phyloP scores from a whole-genome alignment of 2,113 vertebrate genomes.

The Sturnus vulgaris region DNA sequence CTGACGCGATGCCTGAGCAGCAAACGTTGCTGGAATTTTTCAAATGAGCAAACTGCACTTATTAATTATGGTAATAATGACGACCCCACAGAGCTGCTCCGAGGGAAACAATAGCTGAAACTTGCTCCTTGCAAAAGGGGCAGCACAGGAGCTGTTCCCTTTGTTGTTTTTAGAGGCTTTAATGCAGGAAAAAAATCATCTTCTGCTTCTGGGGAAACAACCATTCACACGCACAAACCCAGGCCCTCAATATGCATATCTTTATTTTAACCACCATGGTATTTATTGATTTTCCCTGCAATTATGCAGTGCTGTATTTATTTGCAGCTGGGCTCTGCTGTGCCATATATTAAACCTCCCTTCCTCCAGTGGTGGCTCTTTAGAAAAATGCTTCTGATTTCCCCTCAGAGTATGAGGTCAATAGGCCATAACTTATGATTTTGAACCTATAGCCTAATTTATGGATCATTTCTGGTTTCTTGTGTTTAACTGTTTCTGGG shows the following conservation, averaged over 20 bases:
- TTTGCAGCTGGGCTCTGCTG: constrained; percentile 9
- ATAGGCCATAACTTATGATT: constrained; percentile 48
- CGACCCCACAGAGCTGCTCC: neutral
- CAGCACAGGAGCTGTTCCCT: neutral
- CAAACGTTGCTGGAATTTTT: neutral
- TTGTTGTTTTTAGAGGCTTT: neutral
- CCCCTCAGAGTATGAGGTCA: constrained; percentile 55
- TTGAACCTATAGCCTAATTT: constrained; percentile 58
- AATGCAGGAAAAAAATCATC: neutral
- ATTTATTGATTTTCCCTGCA: constrained; percentile 30
- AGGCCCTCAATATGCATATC: neutral
- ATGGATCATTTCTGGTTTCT: constrained; percentile 36
- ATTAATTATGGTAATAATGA: constrained; percentile 52
- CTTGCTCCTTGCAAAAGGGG: neutral
- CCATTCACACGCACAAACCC: neutral
- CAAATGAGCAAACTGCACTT: constrained; percentile 37
- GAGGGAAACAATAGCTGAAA: neutral
- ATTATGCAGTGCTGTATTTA: neutral
- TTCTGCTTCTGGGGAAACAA: neutral
- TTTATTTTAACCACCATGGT: neutral
- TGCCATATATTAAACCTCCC: constrained; percentile 15
- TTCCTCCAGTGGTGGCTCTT: neutral
- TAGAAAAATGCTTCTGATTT: constrained; percentile 39
- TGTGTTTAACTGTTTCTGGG: constrained; percentile 20
- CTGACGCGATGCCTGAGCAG: neutral